phyloP scores from a whole-genome alignment of 2,888 invertebrate species.

The Argynnis bischoffii region DNA sequence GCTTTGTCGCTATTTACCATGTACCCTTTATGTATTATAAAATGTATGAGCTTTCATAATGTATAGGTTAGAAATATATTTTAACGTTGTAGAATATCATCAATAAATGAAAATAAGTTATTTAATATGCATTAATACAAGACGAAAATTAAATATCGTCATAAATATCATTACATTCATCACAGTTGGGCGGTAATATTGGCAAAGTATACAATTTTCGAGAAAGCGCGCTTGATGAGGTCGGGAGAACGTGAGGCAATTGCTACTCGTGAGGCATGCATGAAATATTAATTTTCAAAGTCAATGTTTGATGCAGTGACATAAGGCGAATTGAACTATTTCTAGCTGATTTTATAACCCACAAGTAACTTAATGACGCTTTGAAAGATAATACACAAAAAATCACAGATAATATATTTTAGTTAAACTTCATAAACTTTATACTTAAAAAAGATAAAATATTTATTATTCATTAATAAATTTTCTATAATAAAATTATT shows the following conservation, averaged over 20 bases:
- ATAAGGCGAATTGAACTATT: slow-evolving; percentile 1
- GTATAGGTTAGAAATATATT: not conserved
- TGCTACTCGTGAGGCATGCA: slow-evolving; percentile 33
- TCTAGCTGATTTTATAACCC: not conserved
- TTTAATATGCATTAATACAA: too few relatives aligned
- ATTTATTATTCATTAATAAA: too few relatives aligned
- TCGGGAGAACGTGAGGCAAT: slow-evolving; percentile 37
- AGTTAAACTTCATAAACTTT: too few relatives aligned
- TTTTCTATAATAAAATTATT: too few relatives aligned
- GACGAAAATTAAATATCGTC: too few relatives aligned
- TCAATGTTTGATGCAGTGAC: slow-evolving; percentile 24
- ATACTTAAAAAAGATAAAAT: too few relatives aligned
- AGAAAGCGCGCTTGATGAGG: slow-evolving; percentile 31
- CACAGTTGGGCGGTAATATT: slow-evolving; percentile 20
- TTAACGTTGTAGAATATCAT: too few relatives aligned
- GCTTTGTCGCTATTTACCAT: slow-evolving; percentile 32
- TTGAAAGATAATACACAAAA: not conserved
- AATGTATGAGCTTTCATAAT: slow-evolving; percentile 18
- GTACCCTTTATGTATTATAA: not conserved
- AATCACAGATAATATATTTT: too few relatives aligned
- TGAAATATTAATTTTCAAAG: slow-evolving; percentile 37
- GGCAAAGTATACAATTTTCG: slow-evolving; percentile 29
- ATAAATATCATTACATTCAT: slow-evolving; percentile 13
- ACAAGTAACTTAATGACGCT: not conserved
- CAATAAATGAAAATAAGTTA: too few relatives aligned